phyloP scores from a whole-genome alignment of 2,797 vertebrate genomes.

The Anolis apletophallus region DNA sequence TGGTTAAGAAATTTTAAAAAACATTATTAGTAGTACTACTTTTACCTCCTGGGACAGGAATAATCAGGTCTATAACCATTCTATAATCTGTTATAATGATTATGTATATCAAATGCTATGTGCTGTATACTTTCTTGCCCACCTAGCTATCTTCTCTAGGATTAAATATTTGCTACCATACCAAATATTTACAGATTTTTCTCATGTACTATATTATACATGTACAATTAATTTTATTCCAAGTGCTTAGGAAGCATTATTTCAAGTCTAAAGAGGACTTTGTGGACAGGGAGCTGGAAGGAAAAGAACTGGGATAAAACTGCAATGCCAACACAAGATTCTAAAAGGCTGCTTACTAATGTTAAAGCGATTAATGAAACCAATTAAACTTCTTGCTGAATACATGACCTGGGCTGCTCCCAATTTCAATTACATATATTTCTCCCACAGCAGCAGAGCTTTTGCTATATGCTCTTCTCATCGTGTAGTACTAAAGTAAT shows the following conservation, averaged over 20 bases:
- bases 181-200: conserved; percentile 36
- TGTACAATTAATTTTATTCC: conserved; percentile 54
- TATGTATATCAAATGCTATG: conserved; percentile 42
- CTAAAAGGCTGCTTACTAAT: conserved; percentile 42
- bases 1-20: too few species aligned
- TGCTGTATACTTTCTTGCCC: conserved; percentile 62
- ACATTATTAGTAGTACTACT: too few species aligned
- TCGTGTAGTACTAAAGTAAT: background rate
- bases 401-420: conserved; percentile 33
- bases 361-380: conserved; percentile 19
- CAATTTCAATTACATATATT: conserved; percentile 23
- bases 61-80: background rate
- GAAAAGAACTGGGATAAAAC: background rate
- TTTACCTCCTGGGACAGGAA: background rate
- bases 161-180: conserved; percentile 56
- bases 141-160: conserved; percentile 45
- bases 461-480: conserved; percentile 1
- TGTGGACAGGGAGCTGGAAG: background rate
- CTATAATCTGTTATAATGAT: conserved; percentile 48
- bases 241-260: conserved; percentile 35
- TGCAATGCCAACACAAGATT: background rate
- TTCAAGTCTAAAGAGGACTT: background rate
- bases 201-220: conserved; percentile 43
- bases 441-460: background rate
- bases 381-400: conserved; percentile 8